Evolutionary conservation across 2,113 vertebrate species (phyloP).

Genomic region (Opisthocomus hoazin): DNA sequence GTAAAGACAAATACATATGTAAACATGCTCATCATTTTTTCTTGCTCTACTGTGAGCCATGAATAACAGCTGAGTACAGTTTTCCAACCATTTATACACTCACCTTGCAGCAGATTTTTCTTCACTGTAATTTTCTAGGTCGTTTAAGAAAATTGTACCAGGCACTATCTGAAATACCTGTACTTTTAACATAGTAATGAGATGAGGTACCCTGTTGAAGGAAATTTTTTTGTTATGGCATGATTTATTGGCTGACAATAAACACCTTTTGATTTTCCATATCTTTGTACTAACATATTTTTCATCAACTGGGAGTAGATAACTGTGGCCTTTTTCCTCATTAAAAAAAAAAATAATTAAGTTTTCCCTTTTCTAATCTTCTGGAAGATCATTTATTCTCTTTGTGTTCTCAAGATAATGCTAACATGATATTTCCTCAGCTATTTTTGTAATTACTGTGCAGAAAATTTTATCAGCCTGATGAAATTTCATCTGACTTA

Average conservation of each 20-base stretch:
- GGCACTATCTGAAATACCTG: background rate
- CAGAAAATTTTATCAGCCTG: background rate
- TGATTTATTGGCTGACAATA: background rate
- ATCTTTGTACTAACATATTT: background rate
- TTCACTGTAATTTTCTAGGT: background rate
- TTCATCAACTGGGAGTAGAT: background rate
- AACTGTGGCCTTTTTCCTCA: background rate
- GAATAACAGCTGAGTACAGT: background rate
- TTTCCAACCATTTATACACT: background rate
- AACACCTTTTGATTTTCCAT: background rate
- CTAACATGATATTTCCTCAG: background rate
- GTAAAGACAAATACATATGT: background rate
- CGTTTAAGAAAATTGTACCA: background rate
- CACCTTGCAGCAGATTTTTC: background rate
- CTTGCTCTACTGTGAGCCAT: background rate
- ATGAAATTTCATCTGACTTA: background rate
- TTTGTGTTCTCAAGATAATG: background rate
- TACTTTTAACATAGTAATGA: background rate
- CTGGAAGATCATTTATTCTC: background rate
- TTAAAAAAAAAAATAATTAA: background rate
- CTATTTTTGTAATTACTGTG: background rate
- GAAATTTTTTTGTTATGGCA: background rate
- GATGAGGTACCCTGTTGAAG: background rate
- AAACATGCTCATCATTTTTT: background rate
- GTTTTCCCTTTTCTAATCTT: background rate